Conservation (phyloP, 2,888 invertebrate species). For the Pyrgus malvae region DNA sequence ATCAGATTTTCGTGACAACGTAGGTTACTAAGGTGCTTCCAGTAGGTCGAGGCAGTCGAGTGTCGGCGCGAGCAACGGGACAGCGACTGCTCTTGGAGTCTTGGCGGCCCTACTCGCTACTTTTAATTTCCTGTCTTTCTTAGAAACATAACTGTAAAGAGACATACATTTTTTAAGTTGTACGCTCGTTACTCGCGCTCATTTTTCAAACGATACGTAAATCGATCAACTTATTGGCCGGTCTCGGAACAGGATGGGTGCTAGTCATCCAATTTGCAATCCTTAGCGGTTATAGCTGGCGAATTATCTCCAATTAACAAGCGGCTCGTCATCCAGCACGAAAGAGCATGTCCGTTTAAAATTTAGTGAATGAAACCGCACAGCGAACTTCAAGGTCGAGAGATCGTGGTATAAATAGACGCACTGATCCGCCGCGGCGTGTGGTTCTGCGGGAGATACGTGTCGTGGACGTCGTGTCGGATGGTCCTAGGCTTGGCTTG, state of each 20-base stretch:
- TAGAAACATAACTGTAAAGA: conserved; percentile 37
- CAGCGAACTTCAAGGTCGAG: conserved; percentile 54
- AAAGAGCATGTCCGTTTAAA: conserved; percentile 36
- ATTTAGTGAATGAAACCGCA: conserved; percentile 55
- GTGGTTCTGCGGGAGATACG: no score
- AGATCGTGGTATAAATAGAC: conserved; percentile 54
- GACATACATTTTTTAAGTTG: no score
- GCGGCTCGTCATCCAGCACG: conserved; percentile 40
- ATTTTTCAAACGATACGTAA: no score
- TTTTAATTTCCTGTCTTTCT: conserved; percentile 55
- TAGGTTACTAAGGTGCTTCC: no score
- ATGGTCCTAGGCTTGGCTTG: no score
- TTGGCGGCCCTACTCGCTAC: conserved; percentile 40
- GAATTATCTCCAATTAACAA: conserved; percentile 57
- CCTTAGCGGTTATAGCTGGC: conserved; percentile 45
- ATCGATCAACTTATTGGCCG: no score
- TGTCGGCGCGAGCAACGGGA: conserved; percentile 53
- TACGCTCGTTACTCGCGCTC: no score
- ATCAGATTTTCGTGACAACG: conserved; percentile 38
- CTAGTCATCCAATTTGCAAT: conserved; percentile 53
- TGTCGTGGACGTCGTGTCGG: no score
- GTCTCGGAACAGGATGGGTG: conserved; percentile 36
- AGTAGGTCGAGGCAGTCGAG: background rate
- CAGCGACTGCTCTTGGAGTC: conserved; percentile 44
- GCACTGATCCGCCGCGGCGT: conserved; percentile 56